Evolutionary conservation across 2,113 vertebrate genomes (phyloP).

Genomic region (Gallinago undulata): DNA sequence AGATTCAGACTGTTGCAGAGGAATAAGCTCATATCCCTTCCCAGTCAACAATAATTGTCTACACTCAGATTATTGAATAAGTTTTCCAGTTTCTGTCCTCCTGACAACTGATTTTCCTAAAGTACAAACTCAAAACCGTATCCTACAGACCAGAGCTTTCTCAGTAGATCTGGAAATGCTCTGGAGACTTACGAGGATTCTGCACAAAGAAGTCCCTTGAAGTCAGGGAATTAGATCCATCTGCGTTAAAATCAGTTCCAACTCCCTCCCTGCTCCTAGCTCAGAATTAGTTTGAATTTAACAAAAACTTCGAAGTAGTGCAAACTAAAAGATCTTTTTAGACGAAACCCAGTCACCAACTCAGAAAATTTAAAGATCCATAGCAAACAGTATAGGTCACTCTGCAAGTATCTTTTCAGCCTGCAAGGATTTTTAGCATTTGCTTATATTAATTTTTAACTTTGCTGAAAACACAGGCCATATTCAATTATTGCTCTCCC

Average conservation of each 20-base stretch:
- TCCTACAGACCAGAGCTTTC: neutral
- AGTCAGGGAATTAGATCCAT: neutral
- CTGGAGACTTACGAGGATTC: neutral
- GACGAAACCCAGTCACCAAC: neutral
- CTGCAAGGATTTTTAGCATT: neutral
- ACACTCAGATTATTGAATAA: neutral
- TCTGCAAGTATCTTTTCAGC: neutral
- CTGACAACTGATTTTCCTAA: neutral
- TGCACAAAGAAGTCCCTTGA: neutral
- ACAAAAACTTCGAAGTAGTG: no score
- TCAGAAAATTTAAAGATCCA: neutral
- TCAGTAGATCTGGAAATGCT: neutral
- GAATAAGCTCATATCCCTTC: neutral
- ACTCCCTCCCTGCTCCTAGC: neutral
- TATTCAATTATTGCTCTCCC: accelerated
- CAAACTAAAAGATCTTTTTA: neutral
- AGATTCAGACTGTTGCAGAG: neutral
- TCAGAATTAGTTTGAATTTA: neutral
- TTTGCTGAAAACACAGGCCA: neutral
- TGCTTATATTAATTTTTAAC: neutral
- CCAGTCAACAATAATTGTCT: neutral
- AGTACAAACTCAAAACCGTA: neutral
- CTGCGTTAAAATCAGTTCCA: neutral
- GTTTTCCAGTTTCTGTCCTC: neutral
- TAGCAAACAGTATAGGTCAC: neutral